Percentiles rank a stretch among this genome's conserved stretches.
These are phyloP conservation scores for Solen grandis DNA, from an alignment of 1,140 invertebrate genomes.

Conservation along the genomic window DNA sequence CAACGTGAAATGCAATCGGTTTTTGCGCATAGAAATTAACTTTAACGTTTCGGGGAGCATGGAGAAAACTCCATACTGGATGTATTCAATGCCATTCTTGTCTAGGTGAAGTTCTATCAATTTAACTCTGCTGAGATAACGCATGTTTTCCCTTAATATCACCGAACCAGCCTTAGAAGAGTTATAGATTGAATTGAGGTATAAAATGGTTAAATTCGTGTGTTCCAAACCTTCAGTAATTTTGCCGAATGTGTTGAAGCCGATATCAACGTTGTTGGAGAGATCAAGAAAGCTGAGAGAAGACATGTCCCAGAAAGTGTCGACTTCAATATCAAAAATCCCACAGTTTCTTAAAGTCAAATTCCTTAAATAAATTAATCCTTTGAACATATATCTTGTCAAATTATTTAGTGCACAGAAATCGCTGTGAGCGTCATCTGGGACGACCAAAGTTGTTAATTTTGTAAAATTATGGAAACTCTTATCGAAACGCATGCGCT, in stretches of 20 bases:
- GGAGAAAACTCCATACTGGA: constrained; percentile 14
- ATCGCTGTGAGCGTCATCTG: neutral
- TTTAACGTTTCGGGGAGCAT: constrained; percentile 17
- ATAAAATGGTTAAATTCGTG: constrained; percentile 11
- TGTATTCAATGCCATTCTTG: constrained; percentile 28
- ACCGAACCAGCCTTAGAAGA: constrained; percentile 23
- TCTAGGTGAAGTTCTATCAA: constrained; percentile 35
- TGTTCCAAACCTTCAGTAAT: neutral
- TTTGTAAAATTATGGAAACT: constrained; percentile 8
- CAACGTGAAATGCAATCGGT: constrained; percentile 10
- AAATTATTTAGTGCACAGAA: neutral
- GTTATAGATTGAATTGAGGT: constrained; percentile 24
- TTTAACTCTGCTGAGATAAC: constrained; percentile 7
- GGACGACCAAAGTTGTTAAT: neutral
- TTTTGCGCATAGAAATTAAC: constrained; percentile 8
- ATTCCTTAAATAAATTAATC: constrained; percentile 2
- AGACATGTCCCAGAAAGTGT: neutral
- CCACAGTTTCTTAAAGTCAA: constrained; percentile 14
- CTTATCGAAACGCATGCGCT: constrained; percentile 5
- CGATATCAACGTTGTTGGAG: constrained; percentile 23
- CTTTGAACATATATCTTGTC: constrained; percentile 10
- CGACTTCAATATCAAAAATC: neutral
- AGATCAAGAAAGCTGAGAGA: constrained; percentile 17
- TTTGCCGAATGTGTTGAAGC: constrained; percentile 5
- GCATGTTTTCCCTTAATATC: neutral